Conservation (phyloP, 2,797 vertebrate genomes). For the Trachurus trachurus region DNA sequence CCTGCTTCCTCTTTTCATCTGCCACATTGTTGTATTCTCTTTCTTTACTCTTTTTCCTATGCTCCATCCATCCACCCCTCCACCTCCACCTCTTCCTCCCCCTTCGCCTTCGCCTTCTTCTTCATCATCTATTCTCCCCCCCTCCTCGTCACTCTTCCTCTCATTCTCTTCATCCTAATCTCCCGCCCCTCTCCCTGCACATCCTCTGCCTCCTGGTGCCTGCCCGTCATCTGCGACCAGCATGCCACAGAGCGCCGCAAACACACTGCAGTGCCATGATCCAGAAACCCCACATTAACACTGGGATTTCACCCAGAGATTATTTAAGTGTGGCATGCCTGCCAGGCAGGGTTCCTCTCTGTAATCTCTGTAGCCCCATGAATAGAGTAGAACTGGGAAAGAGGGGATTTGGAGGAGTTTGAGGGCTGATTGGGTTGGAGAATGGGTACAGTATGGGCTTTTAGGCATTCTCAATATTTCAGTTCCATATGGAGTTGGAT, state of each 20-base stretch:
- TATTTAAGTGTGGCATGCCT: constrained; percentile 86
- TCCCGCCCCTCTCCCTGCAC: constrained; percentile 41
- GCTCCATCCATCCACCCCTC: constrained; percentile 29
- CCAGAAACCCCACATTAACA: constrained; percentile 84
- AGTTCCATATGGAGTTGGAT: constrained; percentile 81
- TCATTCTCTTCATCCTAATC: constrained; percentile 39
- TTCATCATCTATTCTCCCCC: constrained; percentile 17
- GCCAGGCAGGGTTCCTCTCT: constrained; percentile 81
- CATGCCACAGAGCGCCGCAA: constrained; percentile 61
- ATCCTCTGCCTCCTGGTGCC: constrained; percentile 66
- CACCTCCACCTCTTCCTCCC: constrained; percentile 24
- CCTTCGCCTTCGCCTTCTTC: constrained; percentile 45
- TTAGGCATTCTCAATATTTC: constrained; percentile 82
- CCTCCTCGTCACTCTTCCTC: constrained; percentile 47
- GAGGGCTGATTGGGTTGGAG: constrained; percentile 81
- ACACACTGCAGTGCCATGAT: constrained; percentile 76
- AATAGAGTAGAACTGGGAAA: constrained; percentile 80
- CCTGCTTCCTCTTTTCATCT: constrained; percentile 63
- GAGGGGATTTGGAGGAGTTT: constrained; percentile 81
- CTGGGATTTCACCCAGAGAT: constrained; percentile 85
- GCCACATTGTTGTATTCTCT: constrained; percentile 65
- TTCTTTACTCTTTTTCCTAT: constrained; percentile 44
- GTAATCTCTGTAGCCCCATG: constrained; percentile 81
- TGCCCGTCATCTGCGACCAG: constrained; percentile 71
- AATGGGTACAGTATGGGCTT: constrained; percentile 77